Percentiles rank a stretch among this genome's conserved stretches.
Conservation (phyloP, 2,797 vertebrate genomes). For the Denticeps clupeoides region DNA sequence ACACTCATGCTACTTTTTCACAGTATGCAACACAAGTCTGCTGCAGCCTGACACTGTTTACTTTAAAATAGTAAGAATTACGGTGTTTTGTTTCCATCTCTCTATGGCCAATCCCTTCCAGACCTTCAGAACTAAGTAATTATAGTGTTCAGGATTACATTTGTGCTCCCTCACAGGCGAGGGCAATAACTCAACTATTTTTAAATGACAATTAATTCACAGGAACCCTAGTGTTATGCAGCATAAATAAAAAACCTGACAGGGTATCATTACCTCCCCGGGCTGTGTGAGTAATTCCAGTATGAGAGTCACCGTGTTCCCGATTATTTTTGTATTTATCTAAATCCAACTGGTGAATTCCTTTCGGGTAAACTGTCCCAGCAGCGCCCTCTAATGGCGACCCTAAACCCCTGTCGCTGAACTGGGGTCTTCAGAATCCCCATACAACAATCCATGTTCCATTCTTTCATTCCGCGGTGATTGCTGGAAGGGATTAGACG, state of each 20-base stretch:
- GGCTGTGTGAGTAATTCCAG: neutral
- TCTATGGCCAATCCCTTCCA: neutral
- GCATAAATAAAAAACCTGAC: neutral
- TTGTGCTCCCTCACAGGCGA: neutral
- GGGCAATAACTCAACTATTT: conserved; percentile 1
- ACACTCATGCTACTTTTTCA: no score
- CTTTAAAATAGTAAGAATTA: neutral
- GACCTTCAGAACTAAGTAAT: neutral
- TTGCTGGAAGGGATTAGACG: no score
- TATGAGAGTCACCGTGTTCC: neutral
- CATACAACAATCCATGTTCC: neutral
- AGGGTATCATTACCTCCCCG: neutral
- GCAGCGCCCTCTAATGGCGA: conserved; percentile 1
- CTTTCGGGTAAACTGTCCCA: neutral
- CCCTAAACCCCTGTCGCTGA: neutral
- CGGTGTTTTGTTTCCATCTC: neutral
- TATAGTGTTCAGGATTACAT: neutral
- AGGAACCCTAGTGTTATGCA: neutral
- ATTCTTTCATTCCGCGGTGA: neutral
- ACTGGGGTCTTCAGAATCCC: neutral
- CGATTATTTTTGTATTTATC: neutral
- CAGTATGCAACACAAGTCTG: neutral
- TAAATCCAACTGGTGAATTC: neutral
- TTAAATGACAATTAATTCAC: neutral
- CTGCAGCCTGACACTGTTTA: neutral